Base-by-base conservation (phyloP, 2,888 invertebrate genomes). In the Acrobasis suavella region DNA sequence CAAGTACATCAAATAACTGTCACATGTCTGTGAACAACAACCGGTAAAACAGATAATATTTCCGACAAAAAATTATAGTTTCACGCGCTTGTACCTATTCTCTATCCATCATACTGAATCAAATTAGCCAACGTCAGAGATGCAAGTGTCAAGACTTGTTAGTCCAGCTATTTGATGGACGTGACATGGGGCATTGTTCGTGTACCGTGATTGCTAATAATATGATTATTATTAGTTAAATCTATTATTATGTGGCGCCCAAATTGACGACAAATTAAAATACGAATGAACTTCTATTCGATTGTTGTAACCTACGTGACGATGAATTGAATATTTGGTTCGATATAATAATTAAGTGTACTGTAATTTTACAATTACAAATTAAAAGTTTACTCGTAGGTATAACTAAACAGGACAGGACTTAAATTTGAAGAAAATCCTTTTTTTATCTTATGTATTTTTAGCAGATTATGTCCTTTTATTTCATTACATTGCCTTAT, bases 91-190 rank as follows among this genome's bases (percentile, higher is more conserved):
- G 64, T 69, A 69, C 69, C 62, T 70, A 67, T 61, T 66, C 68
- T 67, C 66, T 69, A 73, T 78, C 71, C 70, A 77, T 78, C 77
- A 73, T 72, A 80, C 83, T 76, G 67, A 75, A 80, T 85, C 76
- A 75, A 76, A 82, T 85, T 74, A 75, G 72, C 67, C 65, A 68
- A 71, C 74, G 68, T 80, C 76, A 76, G 75, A 79, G 75, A 76
- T 62, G 70, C 82, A 85, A 89, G 86, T 86, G 83, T 89, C 91
- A 91, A 89, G 80, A 84, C 70, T 73, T 65, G 76, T 85, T 77
- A 71, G 67, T 65, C 73, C 67, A 56, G 67, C 75, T 83, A 77
- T 71, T 78, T 78, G 82, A 87, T 80, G 78, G 75, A 79, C 80
- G 80, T 76, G 72, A 50, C 67, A 74, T 61, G 69, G 74, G 74